Conservation (phyloP, 53 echinoderm and acorn worm species). For the Apostichopus leukothele region DNA sequence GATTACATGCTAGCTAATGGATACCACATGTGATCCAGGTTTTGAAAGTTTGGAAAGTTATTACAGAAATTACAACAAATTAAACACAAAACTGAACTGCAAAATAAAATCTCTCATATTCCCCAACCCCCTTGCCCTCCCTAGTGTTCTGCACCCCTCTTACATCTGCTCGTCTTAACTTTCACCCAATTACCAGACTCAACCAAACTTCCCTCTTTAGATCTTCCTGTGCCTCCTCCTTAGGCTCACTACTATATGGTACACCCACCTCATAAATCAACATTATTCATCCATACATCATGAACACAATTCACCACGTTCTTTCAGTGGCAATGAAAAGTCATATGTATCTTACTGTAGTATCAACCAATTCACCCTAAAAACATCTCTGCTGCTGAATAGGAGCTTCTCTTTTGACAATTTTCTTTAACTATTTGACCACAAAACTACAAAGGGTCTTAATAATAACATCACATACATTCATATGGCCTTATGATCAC, state of each 20-base stretch:
- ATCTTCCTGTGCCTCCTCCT: too few relatives aligned
- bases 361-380: neutral
- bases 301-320: neutral
- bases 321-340: neutral
- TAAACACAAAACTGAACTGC: too few relatives aligned
- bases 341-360: neutral
- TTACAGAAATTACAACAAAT: too few relatives aligned
- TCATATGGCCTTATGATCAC: neutral
- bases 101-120: too few relatives aligned
- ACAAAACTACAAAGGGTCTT: neutral
- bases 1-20: too few relatives aligned
- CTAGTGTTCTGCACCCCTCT: too few relatives aligned
- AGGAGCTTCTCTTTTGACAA: conserved; percentile 11
- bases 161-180: too few relatives aligned
- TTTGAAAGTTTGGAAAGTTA: too few relatives aligned
- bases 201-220: too few relatives aligned
- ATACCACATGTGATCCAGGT: too few relatives aligned
- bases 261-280: neutral
- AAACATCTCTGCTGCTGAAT: neutral
- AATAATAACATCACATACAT: neutral
- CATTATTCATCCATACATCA: neutral
- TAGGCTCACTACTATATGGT: neutral
- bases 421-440: neutral
- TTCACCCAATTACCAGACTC: too few relatives aligned
- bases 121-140: too few relatives aligned